Percentiles rank a stretch among this genome's conserved stretches.
Conservation (phyloP, 1,140 invertebrate species). For the Prorops nasuta region DNA sequence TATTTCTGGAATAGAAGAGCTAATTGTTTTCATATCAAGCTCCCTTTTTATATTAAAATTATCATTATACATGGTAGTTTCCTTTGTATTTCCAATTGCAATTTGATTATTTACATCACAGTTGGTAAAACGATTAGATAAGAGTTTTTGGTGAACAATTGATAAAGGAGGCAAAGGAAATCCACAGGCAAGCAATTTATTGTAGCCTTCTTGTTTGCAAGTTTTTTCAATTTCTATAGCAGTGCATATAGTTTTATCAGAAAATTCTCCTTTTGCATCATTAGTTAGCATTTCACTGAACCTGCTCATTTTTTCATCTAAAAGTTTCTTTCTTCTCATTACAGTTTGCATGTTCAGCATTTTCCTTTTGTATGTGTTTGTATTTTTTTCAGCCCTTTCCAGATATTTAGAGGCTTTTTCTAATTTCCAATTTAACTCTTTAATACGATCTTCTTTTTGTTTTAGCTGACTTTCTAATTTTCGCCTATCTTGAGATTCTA, state of each 20-base stretch:
- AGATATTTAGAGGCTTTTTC: slow-evolving; percentile 48
- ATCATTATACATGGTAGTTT: background rate
- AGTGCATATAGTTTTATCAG: slow-evolving; percentile 27
- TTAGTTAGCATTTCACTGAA: slow-evolving; percentile 35
- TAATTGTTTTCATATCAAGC: background rate
- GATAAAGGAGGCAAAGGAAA: slow-evolving; percentile 40
- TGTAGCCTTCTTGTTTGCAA: slow-evolving; percentile 36
- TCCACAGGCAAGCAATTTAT: slow-evolving; percentile 37
- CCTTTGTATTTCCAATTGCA: slow-evolving; percentile 1
- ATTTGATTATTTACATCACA: slow-evolving; percentile 1
- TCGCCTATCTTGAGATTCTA: slow-evolving; percentile 36
- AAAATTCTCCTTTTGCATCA: slow-evolving; percentile 25
- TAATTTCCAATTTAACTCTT: slow-evolving; percentile 50
- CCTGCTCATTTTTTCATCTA: slow-evolving; percentile 33
- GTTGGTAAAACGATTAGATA: slow-evolving; percentile 3
- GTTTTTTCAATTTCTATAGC: slow-evolving; percentile 35
- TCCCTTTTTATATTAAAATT: background rate
- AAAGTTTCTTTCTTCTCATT: slow-evolving; percentile 34
- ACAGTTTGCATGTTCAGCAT: slow-evolving; percentile 43
- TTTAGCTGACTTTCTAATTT: slow-evolving; percentile 39
- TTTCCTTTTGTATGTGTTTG: slow-evolving; percentile 42
- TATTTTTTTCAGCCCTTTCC: slow-evolving; percentile 47
- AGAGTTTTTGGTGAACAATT: background rate
- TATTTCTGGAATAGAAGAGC: background rate
- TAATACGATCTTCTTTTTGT: slow-evolving; percentile 43